Conservation (phyloP, 2,797 vertebrate species). For the Anniella stebbinsi region DNA sequence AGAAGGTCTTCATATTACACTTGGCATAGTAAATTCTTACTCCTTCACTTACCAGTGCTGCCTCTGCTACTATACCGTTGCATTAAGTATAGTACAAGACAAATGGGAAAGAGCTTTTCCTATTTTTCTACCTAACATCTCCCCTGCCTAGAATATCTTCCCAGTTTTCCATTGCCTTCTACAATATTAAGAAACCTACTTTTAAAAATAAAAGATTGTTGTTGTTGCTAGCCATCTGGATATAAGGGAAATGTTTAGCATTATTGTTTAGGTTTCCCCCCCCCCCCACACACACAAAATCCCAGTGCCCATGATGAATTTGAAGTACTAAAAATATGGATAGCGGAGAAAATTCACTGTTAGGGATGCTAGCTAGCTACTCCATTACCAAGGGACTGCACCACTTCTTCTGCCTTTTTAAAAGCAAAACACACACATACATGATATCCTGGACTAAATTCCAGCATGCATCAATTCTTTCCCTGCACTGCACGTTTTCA, state of each 20-base stretch:
- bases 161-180: neutral
- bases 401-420: neutral
- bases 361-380: neutral
- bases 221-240: neutral
- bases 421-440: neutral
- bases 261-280: neutral
- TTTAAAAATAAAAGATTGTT: neutral
- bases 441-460: neutral
- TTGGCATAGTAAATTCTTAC: neutral
- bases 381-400: neutral
- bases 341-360: neutral
- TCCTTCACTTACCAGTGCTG: neutral
- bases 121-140: neutral
- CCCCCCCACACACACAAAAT: neutral
- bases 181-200: neutral
- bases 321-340: neutral
- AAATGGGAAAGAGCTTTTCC: neutral
- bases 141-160: neutral
- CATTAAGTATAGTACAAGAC: neutral
- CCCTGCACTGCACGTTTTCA: neutral
- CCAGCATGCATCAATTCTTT: neutral
- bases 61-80: neutral
- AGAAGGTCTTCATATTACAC: constrained; percentile 1
- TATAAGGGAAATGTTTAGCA: neutral
- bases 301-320: neutral